These are phyloP conservation scores for Zaprionus inermis DNA, from an alignment of 1,140 invertebrate genomes.

Conservation along the genomic window DNA sequence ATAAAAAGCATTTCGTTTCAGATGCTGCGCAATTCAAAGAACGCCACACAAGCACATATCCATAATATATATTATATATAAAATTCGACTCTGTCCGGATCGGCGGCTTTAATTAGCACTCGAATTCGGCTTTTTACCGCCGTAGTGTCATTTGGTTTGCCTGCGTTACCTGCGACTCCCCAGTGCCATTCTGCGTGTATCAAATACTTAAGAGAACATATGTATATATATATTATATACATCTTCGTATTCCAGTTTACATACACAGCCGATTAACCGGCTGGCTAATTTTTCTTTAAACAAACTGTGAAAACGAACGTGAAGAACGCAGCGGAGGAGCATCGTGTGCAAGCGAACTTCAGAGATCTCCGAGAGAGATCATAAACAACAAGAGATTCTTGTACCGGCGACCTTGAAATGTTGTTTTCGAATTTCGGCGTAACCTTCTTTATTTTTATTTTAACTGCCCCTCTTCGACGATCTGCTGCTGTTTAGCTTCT, in stretches of 20 bases:
- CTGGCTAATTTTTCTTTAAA: slow-evolving; percentile 79
- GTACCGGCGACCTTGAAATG: slow-evolving; percentile 65
- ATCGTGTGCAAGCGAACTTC: background rate
- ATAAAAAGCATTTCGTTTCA: slow-evolving; percentile 37
- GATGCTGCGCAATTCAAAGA: slow-evolving; percentile 72
- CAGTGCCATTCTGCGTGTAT: slow-evolving; percentile 15
- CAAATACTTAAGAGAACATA: slow-evolving; percentile 3
- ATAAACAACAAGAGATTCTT: slow-evolving; percentile 58
- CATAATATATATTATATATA: slow-evolving; percentile 14
- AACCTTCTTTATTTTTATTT: slow-evolving; percentile 9
- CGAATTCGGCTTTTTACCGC: slow-evolving; percentile 55
- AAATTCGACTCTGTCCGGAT: slow-evolving; percentile 37
- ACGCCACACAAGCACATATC: slow-evolving; percentile 69
- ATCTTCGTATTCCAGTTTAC: slow-evolving; percentile 56
- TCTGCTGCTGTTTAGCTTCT: slow-evolving; percentile 1
- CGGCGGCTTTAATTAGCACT: slow-evolving; percentile 72
- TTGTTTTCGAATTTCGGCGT: slow-evolving; percentile 50
- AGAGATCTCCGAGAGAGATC: background rate
- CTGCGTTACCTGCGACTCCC: slow-evolving; percentile 56
- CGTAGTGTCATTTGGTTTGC: slow-evolving; percentile 27
- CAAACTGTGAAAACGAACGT: slow-evolving; percentile 51
- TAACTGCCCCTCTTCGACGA: background rate
- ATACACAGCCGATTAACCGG: slow-evolving; percentile 55
- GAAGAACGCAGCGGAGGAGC: slow-evolving; percentile 12
- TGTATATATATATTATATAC: slow-evolving; percentile 10